These are phyloP conservation scores for Xenopus laevis DNA, from an alignment of 2,113 vertebrate genomes.

Conservation along the genomic window DNA sequence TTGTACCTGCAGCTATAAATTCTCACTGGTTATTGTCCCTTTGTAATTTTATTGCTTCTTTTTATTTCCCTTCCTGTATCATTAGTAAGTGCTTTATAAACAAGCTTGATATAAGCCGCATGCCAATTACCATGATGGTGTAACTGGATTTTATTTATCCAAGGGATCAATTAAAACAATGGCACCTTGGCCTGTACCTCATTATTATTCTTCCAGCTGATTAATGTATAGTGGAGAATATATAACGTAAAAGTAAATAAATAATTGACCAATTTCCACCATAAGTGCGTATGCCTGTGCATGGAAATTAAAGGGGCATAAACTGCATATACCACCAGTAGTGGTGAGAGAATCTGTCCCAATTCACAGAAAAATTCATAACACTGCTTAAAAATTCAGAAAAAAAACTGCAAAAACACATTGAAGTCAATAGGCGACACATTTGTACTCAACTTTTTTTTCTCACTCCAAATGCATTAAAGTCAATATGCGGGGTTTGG, in stretches of 20 bases:
- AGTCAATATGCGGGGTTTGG: no score
- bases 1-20: neutral
- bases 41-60: slow-evolving; percentile 44
- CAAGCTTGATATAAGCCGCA: slow-evolving; percentile 58
- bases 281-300: no score
- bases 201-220: slow-evolving; percentile 58
- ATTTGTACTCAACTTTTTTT: no score
- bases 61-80: slow-evolving; percentile 59
- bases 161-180: slow-evolving; percentile 59
- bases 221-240: slow-evolving; percentile 46
- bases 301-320: no score
- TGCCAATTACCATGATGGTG: slow-evolving; percentile 58
- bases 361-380: no score
- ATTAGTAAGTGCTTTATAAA: slow-evolving; percentile 60
- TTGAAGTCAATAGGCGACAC: no score
- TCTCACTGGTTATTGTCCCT: neutral
- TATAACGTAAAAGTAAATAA: neutral
- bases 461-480: no score
- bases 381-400: no score
- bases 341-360: no score
- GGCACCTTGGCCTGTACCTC: slow-evolving; percentile 52
- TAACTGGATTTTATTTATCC: slow-evolving; percentile 66
- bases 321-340: no score
- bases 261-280: no score
- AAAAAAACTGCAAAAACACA: no score